Percentiles rank a stretch among this genome's conserved stretches.
phyloP scores from a whole-genome alignment of 2,888 invertebrate species.

The Epistrophe eligans region DNA sequence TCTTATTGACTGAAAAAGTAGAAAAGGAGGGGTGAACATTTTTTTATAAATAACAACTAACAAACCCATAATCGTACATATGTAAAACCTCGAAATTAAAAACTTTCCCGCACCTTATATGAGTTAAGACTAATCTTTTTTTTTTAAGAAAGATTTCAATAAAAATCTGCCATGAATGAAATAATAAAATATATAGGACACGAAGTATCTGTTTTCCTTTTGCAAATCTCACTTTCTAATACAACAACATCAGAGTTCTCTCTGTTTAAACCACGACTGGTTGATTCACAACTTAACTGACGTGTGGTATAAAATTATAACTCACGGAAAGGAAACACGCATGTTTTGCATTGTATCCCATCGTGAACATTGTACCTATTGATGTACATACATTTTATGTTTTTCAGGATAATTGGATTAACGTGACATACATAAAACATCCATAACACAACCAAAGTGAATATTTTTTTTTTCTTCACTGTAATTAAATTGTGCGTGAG shows the following conservation, averaged over 20 bases:
- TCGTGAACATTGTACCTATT: not conserved
- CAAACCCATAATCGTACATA: too few species aligned
- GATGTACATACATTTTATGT: not conserved
- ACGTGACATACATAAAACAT: slow-evolving; percentile 49
- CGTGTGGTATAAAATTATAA: slow-evolving; percentile 33
- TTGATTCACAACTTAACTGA: slow-evolving; percentile 33
- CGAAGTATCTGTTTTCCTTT: not conserved
- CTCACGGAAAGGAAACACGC: slow-evolving; percentile 22
- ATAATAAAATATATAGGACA: not conserved
- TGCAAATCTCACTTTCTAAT: not conserved
- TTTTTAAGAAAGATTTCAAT: not conserved
- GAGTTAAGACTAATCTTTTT: too few species aligned
- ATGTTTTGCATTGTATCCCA: slow-evolving; percentile 6
- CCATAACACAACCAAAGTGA: slow-evolving; percentile 10
- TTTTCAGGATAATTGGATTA: slow-evolving; percentile 59
- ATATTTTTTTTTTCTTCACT: slow-evolving; percentile 6
- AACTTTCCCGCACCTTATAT: too few species aligned
- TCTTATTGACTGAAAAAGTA: too few species aligned
- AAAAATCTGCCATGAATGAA: not conserved
- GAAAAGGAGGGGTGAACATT: too few species aligned
- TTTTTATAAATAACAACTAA: too few species aligned
- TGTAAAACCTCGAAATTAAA: too few species aligned
- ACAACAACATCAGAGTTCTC: not conserved
- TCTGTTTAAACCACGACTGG: slow-evolving; percentile 8
- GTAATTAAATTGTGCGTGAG: slow-evolving; percentile 42